Evolutionary conservation across 2,797 vertebrate genomes (phyloP), one percentile per base, ranked within the genome.

Genomic region (Alexandromys oeconomus): DNA sequence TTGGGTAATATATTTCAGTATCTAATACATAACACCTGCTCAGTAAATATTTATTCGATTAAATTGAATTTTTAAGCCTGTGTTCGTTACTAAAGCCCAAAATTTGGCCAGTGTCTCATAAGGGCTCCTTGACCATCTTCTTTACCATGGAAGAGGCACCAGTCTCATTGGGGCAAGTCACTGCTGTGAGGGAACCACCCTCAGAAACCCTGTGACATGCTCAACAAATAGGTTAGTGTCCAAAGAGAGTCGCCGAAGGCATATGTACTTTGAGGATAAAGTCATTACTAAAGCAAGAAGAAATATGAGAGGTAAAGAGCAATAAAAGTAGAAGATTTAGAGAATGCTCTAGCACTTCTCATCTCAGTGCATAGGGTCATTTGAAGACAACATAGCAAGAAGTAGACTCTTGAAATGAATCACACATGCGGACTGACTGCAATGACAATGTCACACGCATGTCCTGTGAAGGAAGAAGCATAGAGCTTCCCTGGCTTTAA

Each of bases 11-110:
- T 95, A 80, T 93, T 87, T 96, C 85, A 92, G 85, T 92, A 92
- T 31, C 69, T 91, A 85, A 67, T 59, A 95, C 34, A 90, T 82
- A 93, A 91, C 78, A 93, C 82, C 92, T 94, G 78, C 92, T 94
- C 87, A 87, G 94, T 92, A 96, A 95, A 97, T 98, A 97, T 96
- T 97, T 97, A 84, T 80, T 95, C 90, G 91, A 93, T 96, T 96
- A 97, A 97, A 93, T 73, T 96, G 74, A 89, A 96, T 94, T n/a
- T 88, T 96, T 96, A 96, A 97, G 78, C 48, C 82, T 86, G n/a
- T 95, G 78, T 87, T 96, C 93, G 95, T 92, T 92, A 92, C 85
- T 92, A 94, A 87, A 76, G 61, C 4, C 82, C 93, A 96, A 96
- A 97, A 96, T 96, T 97, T 98, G 85, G 43, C 67, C 84, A 96